phyloP scores from a whole-genome alignment of 2,888 invertebrate genomes.

The Orchesellides sinensis region DNA sequence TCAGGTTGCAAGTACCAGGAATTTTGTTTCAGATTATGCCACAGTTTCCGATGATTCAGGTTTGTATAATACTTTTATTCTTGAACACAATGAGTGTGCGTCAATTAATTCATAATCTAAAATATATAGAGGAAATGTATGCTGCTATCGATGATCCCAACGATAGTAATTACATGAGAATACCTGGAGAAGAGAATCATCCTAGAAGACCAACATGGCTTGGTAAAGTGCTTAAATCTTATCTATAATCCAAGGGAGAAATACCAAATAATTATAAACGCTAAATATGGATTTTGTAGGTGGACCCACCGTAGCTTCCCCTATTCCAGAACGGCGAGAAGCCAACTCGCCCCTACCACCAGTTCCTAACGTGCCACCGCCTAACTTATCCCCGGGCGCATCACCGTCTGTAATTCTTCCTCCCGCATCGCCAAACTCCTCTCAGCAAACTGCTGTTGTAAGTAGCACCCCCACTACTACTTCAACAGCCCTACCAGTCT shows the following conservation, averaged over 20 bases:
- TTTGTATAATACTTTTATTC: conserved; percentile 79
- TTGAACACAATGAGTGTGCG: not conserved
- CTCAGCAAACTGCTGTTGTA: not conserved
- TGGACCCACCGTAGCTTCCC: conserved; percentile 87
- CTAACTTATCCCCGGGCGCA: conserved; percentile 75
- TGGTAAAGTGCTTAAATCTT: conserved; percentile 35
- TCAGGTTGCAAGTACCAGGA: conserved; percentile 79
- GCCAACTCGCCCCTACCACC: conserved; percentile 93
- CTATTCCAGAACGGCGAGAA: conserved; percentile 92
- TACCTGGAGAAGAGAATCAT: conserved; percentile 69
- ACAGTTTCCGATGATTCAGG: conserved; percentile 92
- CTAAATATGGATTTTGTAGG: conserved; percentile 74
- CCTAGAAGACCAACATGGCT: conserved; percentile 68
- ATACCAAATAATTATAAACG: not conserved
- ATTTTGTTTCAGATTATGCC: conserved; percentile 81
- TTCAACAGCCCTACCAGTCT: conserved; percentile 81
- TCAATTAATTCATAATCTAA: conserved; percentile 25
- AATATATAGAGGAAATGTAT: conserved; percentile 87
- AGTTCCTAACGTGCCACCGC: conserved; percentile 80
- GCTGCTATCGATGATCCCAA: conserved; percentile 88
- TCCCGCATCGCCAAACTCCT: conserved; percentile 41
- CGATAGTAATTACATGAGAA: conserved; percentile 79
- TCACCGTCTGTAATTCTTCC: not conserved
- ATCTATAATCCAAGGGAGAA: not conserved
- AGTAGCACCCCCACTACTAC: not conserved